Percentiles rank a stretch among this genome's conserved stretches.
These are phyloP conservation scores for Drosophila recens DNA, from an alignment of 2,888 invertebrate genomes.

Conservation along the genomic window DNA sequence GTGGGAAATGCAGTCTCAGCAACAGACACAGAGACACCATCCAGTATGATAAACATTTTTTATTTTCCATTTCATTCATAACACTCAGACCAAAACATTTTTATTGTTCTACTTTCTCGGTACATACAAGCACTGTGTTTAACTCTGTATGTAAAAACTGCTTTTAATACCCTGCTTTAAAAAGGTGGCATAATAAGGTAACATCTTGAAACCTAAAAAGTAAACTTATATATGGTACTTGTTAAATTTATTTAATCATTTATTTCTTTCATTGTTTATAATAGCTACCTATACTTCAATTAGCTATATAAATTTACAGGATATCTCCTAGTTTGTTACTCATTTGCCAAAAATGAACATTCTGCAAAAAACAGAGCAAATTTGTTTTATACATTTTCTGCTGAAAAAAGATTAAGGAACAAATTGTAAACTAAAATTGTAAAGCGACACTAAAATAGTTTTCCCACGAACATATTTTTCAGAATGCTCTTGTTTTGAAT, in stretches of 20 bases:
- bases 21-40: conserved; percentile 7
- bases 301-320: neutral
- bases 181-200: neutral
- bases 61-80: conserved; percentile 46
- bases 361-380: neutral
- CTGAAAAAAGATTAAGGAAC: neutral
- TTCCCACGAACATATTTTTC: neutral
- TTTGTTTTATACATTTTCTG: neutral
- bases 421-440: neutral
- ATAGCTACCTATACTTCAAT: neutral
- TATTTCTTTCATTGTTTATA: neutral
- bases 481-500: neutral
- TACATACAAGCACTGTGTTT: conserved; percentile 10
- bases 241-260: neutral
- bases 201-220: neutral
- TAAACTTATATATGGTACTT: neutral
- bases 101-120: conserved; percentile 32
- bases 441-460: neutral
- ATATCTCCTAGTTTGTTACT: neutral
- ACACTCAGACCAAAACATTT: conserved; percentile 31
- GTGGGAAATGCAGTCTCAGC: conserved; percentile 59
- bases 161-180: conserved; percentile 11
- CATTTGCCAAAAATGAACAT: neutral
- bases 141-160: neutral
- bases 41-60: conserved; percentile 40